Base-by-base conservation (phyloP, 2,888 invertebrate genomes). In the Perizoma flavofasciatum region DNA sequence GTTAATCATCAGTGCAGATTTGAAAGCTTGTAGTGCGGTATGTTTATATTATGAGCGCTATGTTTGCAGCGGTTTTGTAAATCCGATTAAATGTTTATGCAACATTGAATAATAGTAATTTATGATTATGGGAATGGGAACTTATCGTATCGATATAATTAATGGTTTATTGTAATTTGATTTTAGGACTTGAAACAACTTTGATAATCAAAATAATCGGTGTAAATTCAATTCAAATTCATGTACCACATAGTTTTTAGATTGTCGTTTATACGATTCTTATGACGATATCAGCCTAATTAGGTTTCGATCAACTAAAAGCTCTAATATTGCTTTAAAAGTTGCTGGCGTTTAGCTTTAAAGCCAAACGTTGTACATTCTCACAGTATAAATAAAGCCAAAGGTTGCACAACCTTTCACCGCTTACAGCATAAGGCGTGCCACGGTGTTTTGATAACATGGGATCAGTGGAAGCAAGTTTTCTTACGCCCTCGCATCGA, bases 1-100 rank as follows among this genome's bases (percentile, higher is more conserved):
- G 87, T 85, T 86, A 86, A 87, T 89, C 82, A 82, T 82, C 77
- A 68, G 79, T 79, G 75, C 73, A 71, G 82, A 85, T 85, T 86
- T 85, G 77, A 82, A 78, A 75, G 79, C 70, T 71, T 70, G 75
- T 61, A 71, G 76, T 79, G 76, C 39, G 55, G 56, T 34, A 44
- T 75, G 77, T 76, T 77, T 78, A 75, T 63, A 61, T 68, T 58
- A 55, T 71, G 70, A 72, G 72, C 54, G 63, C 68, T 63, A 53
- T 67, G 67, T 73, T 52, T 56, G 50, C 47, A 39, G 52, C 50
- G 48, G 58, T 56, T 55, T 53, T 47, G 49, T 61, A 65, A 70
- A 70, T 70, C 59, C 67, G 67, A 66, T 77, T 70, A 69, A 53
- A 50, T 50, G 49, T 56, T 66, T 61, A 62, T 63, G 59, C 55